phyloP scores from a whole-genome alignment of 1,140 invertebrate genomes.

The Drosophila ficusphila region DNA sequence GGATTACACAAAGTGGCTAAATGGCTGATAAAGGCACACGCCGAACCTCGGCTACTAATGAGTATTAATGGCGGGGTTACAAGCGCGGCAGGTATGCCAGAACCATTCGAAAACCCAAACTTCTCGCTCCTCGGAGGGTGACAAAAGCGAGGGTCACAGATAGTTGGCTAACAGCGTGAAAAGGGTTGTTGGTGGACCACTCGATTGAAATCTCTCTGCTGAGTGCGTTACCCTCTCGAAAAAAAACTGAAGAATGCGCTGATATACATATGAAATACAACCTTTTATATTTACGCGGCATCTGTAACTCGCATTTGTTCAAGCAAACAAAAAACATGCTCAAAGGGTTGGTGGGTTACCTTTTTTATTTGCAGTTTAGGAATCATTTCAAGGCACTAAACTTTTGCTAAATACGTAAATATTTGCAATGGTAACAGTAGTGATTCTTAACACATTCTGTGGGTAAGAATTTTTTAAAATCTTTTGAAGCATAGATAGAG shows the following conservation, averaged over 20 bases:
- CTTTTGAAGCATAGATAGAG: no score
- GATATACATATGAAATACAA: slow-evolving; percentile 30
- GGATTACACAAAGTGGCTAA: slow-evolving; percentile 80
- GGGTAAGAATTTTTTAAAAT: background rate
- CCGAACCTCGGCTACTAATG: slow-evolving; percentile 69
- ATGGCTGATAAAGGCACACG: slow-evolving; percentile 78
- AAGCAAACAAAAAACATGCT: slow-evolving; percentile 1
- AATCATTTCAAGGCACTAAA: slow-evolving; percentile 10
- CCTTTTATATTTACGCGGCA: slow-evolving; percentile 10
- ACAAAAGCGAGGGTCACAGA: slow-evolving; percentile 45
- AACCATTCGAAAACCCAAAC: slow-evolving; percentile 7
- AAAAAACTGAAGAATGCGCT: slow-evolving; percentile 8
- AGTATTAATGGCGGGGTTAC: slow-evolving; percentile 72
- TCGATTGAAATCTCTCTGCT: slow-evolving; percentile 55
- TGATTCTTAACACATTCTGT: background rate
- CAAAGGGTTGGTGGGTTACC: slow-evolving; percentile 10
- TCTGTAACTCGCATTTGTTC: slow-evolving; percentile 25
- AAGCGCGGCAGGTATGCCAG: slow-evolving; percentile 35
- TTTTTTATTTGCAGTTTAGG: slow-evolving; percentile 1
- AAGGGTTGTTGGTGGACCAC: slow-evolving; percentile 59
- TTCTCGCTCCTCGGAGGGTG: slow-evolving; percentile 1
- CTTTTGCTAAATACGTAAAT: slow-evolving; percentile 12
- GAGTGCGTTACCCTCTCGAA: slow-evolving; percentile 21
- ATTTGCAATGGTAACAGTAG: slow-evolving; percentile 9
- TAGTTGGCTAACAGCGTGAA: slow-evolving; percentile 54